phyloP scores from a whole-genome alignment of 2,797 vertebrate species.

The Darevskia mixta region DNA sequence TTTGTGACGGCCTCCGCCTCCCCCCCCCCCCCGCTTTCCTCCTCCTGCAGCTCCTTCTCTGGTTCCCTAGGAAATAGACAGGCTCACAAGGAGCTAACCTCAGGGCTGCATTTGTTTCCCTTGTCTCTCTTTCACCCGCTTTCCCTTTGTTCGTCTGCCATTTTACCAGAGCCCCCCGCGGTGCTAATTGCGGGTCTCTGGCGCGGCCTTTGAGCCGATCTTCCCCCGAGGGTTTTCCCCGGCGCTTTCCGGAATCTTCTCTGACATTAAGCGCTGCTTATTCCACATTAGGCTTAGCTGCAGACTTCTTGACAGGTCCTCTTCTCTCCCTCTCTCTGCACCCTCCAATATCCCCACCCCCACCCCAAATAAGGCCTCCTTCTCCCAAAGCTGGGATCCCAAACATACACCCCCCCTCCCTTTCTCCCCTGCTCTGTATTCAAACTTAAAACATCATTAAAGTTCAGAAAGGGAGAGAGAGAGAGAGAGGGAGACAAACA shows the following conservation, averaged over 20 bases:
- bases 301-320: conserved; percentile 57
- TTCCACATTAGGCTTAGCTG: conserved; percentile 73
- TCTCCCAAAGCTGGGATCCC: conserved; percentile 58
- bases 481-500: neutral
- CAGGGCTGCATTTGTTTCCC: conserved; percentile 62
- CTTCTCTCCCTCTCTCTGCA: conserved; percentile 36
- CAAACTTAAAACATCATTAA: conserved; percentile 64
- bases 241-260: conserved; percentile 67
- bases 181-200: conserved; percentile 67
- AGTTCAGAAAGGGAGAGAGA: conserved; percentile 5
- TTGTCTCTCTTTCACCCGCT: conserved; percentile 64
- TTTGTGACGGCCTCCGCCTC: conserved; percentile 47
- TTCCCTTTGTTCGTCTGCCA: conserved; percentile 70
- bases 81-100: conserved; percentile 61
- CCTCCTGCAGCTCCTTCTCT: conserved; percentile 34
- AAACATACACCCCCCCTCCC: neutral
- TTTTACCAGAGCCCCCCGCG: conserved; percentile 65
- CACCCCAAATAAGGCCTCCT: conserved; percentile 44
- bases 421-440: conserved; percentile 68
- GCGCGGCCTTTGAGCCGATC: conserved; percentile 62
- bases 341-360: too few relatives aligned
- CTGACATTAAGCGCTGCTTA: conserved; percentile 76
- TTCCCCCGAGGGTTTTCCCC: conserved; percentile 67
- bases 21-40: neutral
- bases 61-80: conserved; percentile 65